Evolutionary conservation across 2,113 vertebrate species (phyloP).

Genomic region (Archocentrus centrarchus): DNA sequence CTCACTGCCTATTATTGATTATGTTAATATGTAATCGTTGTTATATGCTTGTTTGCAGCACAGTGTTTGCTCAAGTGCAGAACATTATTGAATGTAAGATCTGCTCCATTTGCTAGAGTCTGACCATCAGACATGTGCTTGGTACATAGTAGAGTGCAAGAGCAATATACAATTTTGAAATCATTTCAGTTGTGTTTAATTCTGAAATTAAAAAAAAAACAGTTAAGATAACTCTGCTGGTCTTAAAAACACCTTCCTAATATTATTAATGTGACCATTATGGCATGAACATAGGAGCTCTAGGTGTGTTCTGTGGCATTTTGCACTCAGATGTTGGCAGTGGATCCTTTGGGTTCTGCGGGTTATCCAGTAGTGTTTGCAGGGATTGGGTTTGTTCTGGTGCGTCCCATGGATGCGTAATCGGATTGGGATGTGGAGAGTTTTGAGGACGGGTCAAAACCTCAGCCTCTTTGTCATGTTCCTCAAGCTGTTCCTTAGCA

Average conservation of each 20-base stretch:
- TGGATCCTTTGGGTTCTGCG: neutral
- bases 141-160: neutral
- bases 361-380: neutral
- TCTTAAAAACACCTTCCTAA: too few relatives aligned
- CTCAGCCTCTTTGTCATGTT: neutral
- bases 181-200: neutral
- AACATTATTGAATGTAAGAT: neutral
- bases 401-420: neutral
- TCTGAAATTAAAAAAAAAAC: too few relatives aligned
- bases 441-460: neutral
- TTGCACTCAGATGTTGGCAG: neutral
- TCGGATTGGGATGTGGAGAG: neutral
- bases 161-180: neutral
- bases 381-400: neutral
- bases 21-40: neutral
- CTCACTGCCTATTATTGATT: neutral
- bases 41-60: neutral
- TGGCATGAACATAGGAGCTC: neutral
- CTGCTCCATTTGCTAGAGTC: neutral
- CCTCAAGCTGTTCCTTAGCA: neutral
- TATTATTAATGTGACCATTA: neutral
- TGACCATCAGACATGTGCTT: neutral
- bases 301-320: neutral
- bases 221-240: too few relatives aligned
- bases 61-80: neutral